phyloP scores from a whole-genome alignment of 2,797 vertebrate species.

The Hemitrygon akajei region DNA sequence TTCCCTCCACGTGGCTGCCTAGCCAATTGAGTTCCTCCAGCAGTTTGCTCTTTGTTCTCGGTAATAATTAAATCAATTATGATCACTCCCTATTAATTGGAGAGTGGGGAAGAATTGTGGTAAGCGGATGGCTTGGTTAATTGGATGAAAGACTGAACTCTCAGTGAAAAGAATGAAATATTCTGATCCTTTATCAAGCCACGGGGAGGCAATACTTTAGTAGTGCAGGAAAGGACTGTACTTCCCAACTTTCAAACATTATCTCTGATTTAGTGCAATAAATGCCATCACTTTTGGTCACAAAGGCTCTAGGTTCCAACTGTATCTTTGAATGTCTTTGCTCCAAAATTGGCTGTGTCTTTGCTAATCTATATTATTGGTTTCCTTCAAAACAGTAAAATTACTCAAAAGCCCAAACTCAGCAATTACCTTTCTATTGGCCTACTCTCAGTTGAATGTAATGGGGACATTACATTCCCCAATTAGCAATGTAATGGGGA shows the following conservation, averaged over 20 bases:
- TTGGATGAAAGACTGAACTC: not conserved
- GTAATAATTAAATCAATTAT: not conserved
- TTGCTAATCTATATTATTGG: not conserved
- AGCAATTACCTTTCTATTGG: not conserved
- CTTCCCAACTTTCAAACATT: not conserved
- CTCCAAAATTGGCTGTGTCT: not conserved
- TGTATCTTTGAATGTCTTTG: not conserved
- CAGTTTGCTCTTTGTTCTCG: too few relatives aligned
- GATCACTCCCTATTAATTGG: not conserved
- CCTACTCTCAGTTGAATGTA: not conserved
- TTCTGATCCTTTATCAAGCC: not conserved
- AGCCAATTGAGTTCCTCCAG: too few relatives aligned
- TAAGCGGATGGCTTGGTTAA: not conserved
- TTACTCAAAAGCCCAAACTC: not conserved
- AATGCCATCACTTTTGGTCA: not conserved
- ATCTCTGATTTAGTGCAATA: not conserved
- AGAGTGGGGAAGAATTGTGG: not conserved
- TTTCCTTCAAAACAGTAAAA: not conserved
- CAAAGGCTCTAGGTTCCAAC: not conserved
- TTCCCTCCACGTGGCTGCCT: too few relatives aligned
- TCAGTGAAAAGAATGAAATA: not conserved
- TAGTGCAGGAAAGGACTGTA: not conserved
- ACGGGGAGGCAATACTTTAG: not conserved
- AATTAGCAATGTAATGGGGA: not conserved
- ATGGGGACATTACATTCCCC: too few relatives aligned